Evolutionary conservation across 2,888 invertebrate genomes (phyloP).

Genomic region (Syrphus vitripennis): DNA sequence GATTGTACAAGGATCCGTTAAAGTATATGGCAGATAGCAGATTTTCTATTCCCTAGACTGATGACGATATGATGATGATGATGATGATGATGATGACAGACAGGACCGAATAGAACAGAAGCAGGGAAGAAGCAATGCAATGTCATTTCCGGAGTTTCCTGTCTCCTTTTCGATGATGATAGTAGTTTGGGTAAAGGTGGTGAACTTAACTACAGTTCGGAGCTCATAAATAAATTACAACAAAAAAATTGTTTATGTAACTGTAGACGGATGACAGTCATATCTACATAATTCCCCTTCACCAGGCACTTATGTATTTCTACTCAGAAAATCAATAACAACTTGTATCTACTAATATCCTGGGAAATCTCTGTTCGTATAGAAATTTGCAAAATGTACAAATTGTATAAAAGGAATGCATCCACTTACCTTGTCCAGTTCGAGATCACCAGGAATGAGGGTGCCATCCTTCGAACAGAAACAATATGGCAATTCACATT

Average conservation of each 20-base stretch:
- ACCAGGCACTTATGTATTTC: neutral
- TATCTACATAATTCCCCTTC: neutral
- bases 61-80: neutral
- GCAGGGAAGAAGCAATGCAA: neutral
- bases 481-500: conserved; percentile 93
- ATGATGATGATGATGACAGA: conserved; percentile 21
- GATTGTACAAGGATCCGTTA: neutral
- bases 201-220: neutral
- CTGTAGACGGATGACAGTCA: conserved; percentile 4
- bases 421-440: conserved; percentile 88
- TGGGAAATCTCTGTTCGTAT: neutral
- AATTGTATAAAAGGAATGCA: neutral
- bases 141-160: neutral
- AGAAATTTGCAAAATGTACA: too few relatives aligned
- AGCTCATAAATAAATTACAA: neutral
- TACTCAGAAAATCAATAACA: conserved; percentile 27
- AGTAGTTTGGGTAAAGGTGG: neutral
- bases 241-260: conserved; percentile 15
- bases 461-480: conserved; percentile 96
- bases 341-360: conserved; percentile 28
- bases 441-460: conserved; percentile 90
- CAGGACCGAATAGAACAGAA: neutral
- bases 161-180: neutral
- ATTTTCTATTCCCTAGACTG: neutral
- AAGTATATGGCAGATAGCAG: neutral